A percentile compares a stretch with the other conserved stretches of the same genome.
These are phyloP conservation scores for Amniataba percoides DNA, from an alignment of 2,797 vertebrate genomes.

Conservation along the genomic window DNA sequence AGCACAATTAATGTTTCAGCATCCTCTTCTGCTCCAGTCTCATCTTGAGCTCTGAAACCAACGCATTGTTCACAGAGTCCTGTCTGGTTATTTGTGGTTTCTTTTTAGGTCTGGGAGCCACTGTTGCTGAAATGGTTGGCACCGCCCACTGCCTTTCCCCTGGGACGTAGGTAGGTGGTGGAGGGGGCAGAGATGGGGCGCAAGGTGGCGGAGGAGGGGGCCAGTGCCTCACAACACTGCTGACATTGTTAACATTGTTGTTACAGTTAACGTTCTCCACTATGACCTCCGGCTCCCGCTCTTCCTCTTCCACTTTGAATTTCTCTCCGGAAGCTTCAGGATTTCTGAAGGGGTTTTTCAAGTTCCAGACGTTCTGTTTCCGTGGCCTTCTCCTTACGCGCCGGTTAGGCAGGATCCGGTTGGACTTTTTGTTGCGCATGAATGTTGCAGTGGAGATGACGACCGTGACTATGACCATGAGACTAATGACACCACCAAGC, in stretches of 20 bases:
- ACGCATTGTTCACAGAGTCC: conserved; percentile 85
- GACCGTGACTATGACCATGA: conserved; percentile 91
- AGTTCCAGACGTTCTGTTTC: conserved; percentile 75
- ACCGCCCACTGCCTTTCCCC: conserved; percentile 81
- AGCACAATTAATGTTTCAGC: conserved; percentile 58
- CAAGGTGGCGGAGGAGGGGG: conserved; percentile 69
- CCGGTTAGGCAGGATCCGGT: conserved; percentile 91
- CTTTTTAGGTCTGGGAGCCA: conserved; percentile 81
- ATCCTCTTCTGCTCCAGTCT: conserved; percentile 91
- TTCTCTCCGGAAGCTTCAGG: conserved; percentile 77
- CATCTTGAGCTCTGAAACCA: conserved; percentile 96
- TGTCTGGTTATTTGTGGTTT: conserved; percentile 75
- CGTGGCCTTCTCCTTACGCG: conserved; percentile 87
- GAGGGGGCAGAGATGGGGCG: conserved; percentile 84
- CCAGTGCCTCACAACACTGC: conserved; percentile 65
- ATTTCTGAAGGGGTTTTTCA: conserved; percentile 85
- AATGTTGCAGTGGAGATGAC: conserved; percentile 95
- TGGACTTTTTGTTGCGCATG: conserved; percentile 96
- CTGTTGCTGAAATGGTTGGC: conserved; percentile 88
- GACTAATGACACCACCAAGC: conserved; percentile 90
- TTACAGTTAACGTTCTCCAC: conserved; percentile 87
- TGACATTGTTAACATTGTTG: conserved; percentile 88
- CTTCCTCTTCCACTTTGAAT: conserved; percentile 81
- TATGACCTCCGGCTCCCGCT: conserved; percentile 34
- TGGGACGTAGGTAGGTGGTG: conserved; percentile 58